Percentiles rank a stretch among this genome's conserved stretches.
These are phyloP conservation scores for Drosophila dunni DNA, from an alignment of 1,140 invertebrate species.

Conservation along the genomic window DNA sequence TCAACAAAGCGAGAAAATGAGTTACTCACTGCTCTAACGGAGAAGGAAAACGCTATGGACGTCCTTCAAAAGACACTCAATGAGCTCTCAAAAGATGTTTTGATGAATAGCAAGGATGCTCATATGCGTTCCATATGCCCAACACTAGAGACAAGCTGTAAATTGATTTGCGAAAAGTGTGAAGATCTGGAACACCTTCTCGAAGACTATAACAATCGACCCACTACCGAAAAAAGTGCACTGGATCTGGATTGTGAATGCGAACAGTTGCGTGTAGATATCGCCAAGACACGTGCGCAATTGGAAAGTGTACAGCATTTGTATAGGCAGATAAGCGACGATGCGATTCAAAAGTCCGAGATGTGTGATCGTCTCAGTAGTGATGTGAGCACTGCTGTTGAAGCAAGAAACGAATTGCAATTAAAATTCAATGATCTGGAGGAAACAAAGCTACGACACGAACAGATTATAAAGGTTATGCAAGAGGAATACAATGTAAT, in stretches of 20 bases:
- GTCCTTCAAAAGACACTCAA: conserved; percentile 47
- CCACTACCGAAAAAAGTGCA: conserved; percentile 13
- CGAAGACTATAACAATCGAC: conserved; percentile 32
- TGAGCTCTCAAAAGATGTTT: conserved; percentile 34
- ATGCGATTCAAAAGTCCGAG: conserved; percentile 40
- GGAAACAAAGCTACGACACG: conserved; percentile 33
- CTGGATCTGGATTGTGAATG: conserved; percentile 48
- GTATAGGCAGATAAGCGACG: conserved; percentile 34
- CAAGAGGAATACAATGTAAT: conserved; percentile 52
- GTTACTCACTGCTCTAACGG: conserved; percentile 56
- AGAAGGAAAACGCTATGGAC: conserved; percentile 58
- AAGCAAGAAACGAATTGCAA: conserved; percentile 46
- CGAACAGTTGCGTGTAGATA: conserved; percentile 53
- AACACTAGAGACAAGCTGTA: conserved; percentile 43
- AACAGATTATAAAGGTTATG: conserved; percentile 35
- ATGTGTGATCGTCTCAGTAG: conserved; percentile 42
- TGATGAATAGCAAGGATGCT: conserved; percentile 59
- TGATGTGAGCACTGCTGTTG: conserved; percentile 32
- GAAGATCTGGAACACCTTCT: conserved; percentile 52
- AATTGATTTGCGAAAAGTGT: conserved; percentile 63
- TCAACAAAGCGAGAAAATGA: conserved; percentile 71
- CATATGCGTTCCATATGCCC: conserved; percentile 59
- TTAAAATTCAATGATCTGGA: conserved; percentile 47
- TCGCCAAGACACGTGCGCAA: conserved; percentile 36
- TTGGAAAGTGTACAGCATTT: conserved; percentile 50